These are phyloP conservation scores for Tipula unca DNA, from an alignment of 2,888 invertebrate genomes.

Conservation along the genomic window DNA sequence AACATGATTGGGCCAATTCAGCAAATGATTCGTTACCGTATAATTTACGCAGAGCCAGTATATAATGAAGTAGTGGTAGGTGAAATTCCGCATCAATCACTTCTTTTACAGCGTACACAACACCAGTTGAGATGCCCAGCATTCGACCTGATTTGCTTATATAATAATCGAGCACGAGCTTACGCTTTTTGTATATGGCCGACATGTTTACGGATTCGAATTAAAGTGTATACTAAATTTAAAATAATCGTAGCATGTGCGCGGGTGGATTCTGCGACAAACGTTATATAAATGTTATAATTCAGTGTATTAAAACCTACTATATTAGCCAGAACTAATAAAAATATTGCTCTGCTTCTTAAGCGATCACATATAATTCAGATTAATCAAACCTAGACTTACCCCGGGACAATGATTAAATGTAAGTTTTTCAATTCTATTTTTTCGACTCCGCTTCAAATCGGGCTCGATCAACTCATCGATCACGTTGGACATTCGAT, in stretches of 20 bases:
- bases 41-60: neutral
- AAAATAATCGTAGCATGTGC: neutral
- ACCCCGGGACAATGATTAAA: neutral
- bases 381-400: neutral
- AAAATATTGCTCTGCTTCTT: too few species aligned
- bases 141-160: neutral
- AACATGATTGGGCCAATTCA: neutral
- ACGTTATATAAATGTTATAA: neutral
- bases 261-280: neutral
- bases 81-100: neutral
- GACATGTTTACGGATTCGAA: neutral
- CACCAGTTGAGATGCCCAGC: neutral
- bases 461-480: conserved; percentile 37
- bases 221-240: neutral
- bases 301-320: neutral
- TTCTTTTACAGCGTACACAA: neutral
- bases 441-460: conserved; percentile 24
- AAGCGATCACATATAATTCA: neutral
- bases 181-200: neutral
- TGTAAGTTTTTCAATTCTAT: neutral
- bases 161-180: neutral
- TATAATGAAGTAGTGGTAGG: neutral
- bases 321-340: too few species aligned
- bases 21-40: neutral
- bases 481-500: conserved; percentile 36